Base-by-base conservation (phyloP, 2,113 vertebrate genomes). In the Oenanthe oenanthe region DNA sequence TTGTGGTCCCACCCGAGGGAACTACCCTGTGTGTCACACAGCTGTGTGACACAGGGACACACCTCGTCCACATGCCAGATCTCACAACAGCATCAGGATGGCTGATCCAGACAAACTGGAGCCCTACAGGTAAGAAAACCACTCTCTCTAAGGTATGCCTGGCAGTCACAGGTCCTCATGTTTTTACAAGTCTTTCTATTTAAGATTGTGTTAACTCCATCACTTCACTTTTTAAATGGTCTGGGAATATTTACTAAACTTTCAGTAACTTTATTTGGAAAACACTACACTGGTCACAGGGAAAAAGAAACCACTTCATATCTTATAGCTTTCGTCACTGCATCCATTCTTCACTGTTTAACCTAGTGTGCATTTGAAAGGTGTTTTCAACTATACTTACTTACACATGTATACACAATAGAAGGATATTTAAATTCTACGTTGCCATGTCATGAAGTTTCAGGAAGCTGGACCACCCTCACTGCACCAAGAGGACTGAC, bases 191-290 rank as follows among this genome's bases (percentile, higher is more conserved):
- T 95, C 92, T 96, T 95, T 92, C 94, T 95, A 92, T 96, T 96
- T 94, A 94, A 93, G 95, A 91, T 87, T 97, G 91, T 62, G 12
- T 98, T 98, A 98, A 96, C 94, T 98, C 97, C 94, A 96, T 95
- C 97, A 96, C 95, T 98, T 97, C 91, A 91, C 80, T 92, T 95
- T 97, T 97, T 97, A 97, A 98, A 97, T 87, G 91, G 93, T 96
- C 97, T 96, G 93, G 97, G 95, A 97, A 92, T 91, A 97, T 97
- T 97, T 96, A 92, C 89, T 74, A 94, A 97, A 96, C 87, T 91
- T 97, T 89, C 82, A 92, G 63, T 88, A 95, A 94, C 92, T 97
- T 97, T 97, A 97, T 96, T 96, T 97, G 97, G 97, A 97, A 97
- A 97, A 95, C 87, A 96, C 92, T 84, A 86, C 83, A 94, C 72